These are phyloP conservation scores for Peromyscus melanophrys DNA, from an alignment of 2,797 vertebrate genomes.

Conservation along the genomic window DNA sequence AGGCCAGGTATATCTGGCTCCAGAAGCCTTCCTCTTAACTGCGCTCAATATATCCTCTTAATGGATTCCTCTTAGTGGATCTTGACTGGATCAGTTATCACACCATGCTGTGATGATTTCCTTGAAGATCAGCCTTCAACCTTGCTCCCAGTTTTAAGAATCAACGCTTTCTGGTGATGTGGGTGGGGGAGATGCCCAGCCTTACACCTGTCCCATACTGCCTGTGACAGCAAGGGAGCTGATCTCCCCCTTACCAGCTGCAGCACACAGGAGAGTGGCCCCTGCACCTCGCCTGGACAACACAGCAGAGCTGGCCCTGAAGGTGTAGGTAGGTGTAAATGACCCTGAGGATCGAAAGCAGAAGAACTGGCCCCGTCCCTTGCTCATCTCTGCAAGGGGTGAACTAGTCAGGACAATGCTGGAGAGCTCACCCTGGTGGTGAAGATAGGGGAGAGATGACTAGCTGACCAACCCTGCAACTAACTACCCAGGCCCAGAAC, in stretches of 20 bases:
- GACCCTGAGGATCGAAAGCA: background rate
- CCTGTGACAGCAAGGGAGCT: background rate
- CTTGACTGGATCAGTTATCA: background rate
- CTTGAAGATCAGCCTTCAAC: constrained; percentile 7
- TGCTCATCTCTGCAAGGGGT: background rate
- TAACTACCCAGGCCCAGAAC: background rate
- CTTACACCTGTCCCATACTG: background rate
- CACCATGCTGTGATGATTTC: background rate
- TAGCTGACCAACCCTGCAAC: background rate
- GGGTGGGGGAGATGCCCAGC: no score
- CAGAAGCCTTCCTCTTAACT: background rate
- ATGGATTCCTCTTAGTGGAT: background rate
- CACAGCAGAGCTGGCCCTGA: background rate
- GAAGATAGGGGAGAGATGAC: background rate
- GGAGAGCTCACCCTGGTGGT: background rate
- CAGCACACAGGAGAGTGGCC: background rate
- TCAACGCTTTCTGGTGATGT: background rate
- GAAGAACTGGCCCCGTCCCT: background rate
- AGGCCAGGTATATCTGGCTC: background rate
- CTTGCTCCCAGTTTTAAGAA: constrained; percentile 21
- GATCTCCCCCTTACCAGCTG: background rate
- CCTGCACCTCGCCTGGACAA: background rate
- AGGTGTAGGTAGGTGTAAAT: background rate
- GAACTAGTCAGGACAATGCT: no score
- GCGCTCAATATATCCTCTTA: background rate